A percentile compares a stretch with the other conserved stretches of the same genome.
Conservation (phyloP, 1,140 invertebrate species). For the Gryon sp. region DNA sequence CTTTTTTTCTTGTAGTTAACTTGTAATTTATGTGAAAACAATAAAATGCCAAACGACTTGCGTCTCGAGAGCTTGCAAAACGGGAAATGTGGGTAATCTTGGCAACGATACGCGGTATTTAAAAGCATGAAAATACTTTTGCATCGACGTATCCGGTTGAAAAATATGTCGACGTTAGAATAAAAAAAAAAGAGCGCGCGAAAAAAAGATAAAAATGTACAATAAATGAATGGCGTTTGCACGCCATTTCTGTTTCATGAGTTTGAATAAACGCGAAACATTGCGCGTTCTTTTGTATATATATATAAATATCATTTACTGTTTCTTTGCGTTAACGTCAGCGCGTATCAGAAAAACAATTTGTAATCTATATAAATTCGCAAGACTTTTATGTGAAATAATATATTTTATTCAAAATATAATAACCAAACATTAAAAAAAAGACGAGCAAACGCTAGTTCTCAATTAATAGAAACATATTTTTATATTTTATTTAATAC, state of each 20-base stretch:
- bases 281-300: not conserved
- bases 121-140: slow-evolving; percentile 13
- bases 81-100: slow-evolving; percentile 11
- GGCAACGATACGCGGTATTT: slow-evolving; percentile 8
- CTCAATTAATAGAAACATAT: too few species aligned
- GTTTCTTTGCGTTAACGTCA: not conserved
- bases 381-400: too few species aligned
- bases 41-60: not conserved
- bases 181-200: slow-evolving; percentile 2
- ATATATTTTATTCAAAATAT: too few species aligned
- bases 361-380: not conserved
- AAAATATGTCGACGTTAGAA: slow-evolving; percentile 14
- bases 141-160: slow-evolving; percentile 15
- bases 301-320: slow-evolving; percentile 31
- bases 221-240: slow-evolving; percentile 10
- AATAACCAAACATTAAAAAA: too few species aligned
- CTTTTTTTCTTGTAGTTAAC: too few species aligned
- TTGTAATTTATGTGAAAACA: slow-evolving; percentile 12
- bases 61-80: not conserved
- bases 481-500: too few species aligned
- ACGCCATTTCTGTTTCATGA: slow-evolving; percentile 9
- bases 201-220: slow-evolving; percentile 3
- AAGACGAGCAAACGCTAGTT: too few species aligned
- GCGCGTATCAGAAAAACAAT: not conserved
- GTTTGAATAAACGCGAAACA: slow-evolving; percentile 12